These are phyloP conservation scores for Biston stratarius DNA, from an alignment of 2,888 invertebrate genomes.

Conservation along the genomic window DNA sequence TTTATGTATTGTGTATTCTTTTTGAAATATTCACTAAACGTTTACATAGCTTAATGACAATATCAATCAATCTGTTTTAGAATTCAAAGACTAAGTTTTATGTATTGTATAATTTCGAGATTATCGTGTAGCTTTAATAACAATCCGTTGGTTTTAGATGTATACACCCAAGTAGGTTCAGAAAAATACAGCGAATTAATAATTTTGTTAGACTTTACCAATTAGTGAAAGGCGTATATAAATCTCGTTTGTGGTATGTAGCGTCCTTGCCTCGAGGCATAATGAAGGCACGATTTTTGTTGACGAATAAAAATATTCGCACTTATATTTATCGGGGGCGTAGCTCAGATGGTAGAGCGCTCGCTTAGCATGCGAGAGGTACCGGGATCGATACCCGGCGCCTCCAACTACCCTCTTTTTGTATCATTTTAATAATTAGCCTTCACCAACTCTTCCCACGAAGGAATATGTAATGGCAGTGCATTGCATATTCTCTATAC, in stretches of 20 bases:
- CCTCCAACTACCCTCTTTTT: slow-evolving; percentile 65
- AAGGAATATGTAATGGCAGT: not conserved
- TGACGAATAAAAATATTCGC: not conserved
- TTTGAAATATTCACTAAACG: no score
- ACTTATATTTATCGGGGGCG: slow-evolving; percentile 65
- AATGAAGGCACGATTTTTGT: not conserved
- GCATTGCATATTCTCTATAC: no score
- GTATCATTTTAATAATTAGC: not conserved
- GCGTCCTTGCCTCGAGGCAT: slow-evolving; percentile 9
- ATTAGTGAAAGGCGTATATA: not conserved
- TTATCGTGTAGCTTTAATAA: no score
- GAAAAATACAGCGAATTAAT: no score
- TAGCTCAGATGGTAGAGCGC: slow-evolving; percentile 87
- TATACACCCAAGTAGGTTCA: no score
- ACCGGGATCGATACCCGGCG: slow-evolving; percentile 87
- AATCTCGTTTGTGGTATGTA: slow-evolving; percentile 3
- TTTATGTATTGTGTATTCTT: no score
- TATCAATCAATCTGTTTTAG: no score
- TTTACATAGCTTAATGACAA: no score
- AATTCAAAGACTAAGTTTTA: no score
- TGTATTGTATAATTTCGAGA: no score
- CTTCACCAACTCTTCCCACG: not conserved
- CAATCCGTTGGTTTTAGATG: no score
- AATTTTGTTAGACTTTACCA: no score
- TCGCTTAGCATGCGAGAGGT: slow-evolving; percentile 87